These are phyloP conservation scores for Leptinotarsa peninsularis DNA, from an alignment of 2,888 invertebrate genomes.

Conservation along the genomic window DNA sequence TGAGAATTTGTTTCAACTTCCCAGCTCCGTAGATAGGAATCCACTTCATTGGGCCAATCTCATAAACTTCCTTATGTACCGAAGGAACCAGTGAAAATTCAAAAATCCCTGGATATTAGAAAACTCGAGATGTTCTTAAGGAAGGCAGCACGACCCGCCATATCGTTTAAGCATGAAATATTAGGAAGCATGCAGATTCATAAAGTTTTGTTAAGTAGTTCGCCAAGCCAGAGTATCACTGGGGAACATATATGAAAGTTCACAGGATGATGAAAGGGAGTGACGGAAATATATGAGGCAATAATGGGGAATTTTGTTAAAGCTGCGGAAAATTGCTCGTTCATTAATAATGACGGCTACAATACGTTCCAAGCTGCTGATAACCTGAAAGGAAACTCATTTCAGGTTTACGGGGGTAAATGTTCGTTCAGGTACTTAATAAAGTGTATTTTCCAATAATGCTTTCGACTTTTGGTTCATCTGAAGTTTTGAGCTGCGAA, in stretches of 20 bases:
- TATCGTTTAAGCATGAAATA: conserved; percentile 44
- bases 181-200: conserved; percentile 37
- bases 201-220: conserved; percentile 42
- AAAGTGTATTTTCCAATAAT: neutral
- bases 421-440: neutral
- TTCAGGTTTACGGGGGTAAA: neutral
- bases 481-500: too few species aligned
- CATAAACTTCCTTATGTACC: neutral
- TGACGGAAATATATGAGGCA: conserved; percentile 8
- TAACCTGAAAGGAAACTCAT: neutral
- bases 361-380: neutral
- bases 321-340: conserved; percentile 2
- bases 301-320: conserved; percentile 1
- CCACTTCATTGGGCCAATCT: neutral
- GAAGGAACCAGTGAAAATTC: neutral
- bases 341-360: conserved; percentile 6
- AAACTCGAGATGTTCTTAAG: conserved; percentile 33
- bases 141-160: conserved; percentile 20
- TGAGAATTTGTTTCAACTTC: neutral
- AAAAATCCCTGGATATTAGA: conserved; percentile 26
- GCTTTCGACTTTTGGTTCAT: neutral
- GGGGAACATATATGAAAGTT: conserved; percentile 42
- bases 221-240: conserved; percentile 37
- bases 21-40: neutral
- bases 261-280: conserved; percentile 14